Evolutionary conservation across 2,797 vertebrate genomes (phyloP).

Genomic region (Orestias chungarensis): DNA sequence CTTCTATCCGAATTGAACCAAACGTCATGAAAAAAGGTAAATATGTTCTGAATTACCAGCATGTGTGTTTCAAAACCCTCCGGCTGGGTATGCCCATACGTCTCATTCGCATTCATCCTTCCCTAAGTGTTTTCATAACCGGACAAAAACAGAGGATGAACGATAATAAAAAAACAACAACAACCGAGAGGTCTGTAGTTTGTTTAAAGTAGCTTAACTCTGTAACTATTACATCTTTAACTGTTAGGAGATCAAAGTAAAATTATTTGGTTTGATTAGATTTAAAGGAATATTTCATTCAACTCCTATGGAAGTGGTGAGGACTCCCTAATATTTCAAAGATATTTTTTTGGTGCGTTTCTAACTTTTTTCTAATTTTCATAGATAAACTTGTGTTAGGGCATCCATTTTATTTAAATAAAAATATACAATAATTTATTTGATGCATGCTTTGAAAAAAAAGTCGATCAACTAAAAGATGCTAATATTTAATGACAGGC

Average conservation of each 20-base stretch:
- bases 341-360: background rate
- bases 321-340: background rate
- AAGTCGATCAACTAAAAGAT: too few species aligned
- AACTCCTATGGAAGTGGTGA: background rate
- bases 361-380: background rate
- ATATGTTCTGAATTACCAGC: constrained; percentile 79
- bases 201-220: constrained; percentile 10
- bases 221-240: constrained; percentile 7
- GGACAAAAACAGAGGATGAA: constrained; percentile 52
- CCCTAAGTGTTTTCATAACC: constrained; percentile 69
- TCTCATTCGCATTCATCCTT: constrained; percentile 71
- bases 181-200: constrained; percentile 5
- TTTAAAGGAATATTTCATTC: constrained; percentile 9
- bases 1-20: constrained; percentile 68
- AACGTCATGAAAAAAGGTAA: constrained; percentile 73
- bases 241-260: constrained; percentile 14
- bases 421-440: too few species aligned
- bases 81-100: constrained; percentile 74
- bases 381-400: too few species aligned
- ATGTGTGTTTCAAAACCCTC: constrained; percentile 73
- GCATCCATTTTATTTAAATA: too few species aligned
- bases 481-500: background rate
- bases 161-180: constrained; percentile 4
- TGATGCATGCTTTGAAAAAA: background rate
- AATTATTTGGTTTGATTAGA: constrained; percentile 11